Percentiles rank a stretch among this genome's conserved stretches.
phyloP scores from a whole-genome alignment of 1,140 invertebrate species.

The Anagrus nilaparvatae region DNA sequence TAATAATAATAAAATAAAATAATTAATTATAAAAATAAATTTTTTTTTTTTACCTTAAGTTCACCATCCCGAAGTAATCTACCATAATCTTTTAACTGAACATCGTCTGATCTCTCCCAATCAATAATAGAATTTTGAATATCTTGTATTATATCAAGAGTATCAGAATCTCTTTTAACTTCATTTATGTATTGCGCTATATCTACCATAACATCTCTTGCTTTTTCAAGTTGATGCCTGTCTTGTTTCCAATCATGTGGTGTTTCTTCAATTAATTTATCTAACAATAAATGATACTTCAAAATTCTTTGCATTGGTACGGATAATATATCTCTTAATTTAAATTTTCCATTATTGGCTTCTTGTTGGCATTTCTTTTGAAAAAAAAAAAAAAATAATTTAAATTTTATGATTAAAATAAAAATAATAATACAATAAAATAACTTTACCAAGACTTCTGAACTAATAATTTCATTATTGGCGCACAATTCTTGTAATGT shows the following conservation, averaged over 20 bases:
- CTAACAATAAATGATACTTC: constrained; percentile 89
- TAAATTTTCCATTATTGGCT: constrained; percentile 91
- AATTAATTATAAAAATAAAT: constrained; percentile 2
- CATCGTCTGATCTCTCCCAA: constrained; percentile 68
- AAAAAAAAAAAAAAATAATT: neutral
- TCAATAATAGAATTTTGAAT: constrained; percentile 77
- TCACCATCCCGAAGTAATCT: constrained; percentile 86
- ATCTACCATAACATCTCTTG: constrained; percentile 95
- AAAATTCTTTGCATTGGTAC: constrained; percentile 97
- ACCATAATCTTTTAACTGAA: constrained; percentile 79
- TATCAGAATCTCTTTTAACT: constrained; percentile 94
- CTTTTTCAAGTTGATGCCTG: constrained; percentile 67
- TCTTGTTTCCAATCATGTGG: constrained; percentile 72
- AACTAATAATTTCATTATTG: constrained; percentile 48
- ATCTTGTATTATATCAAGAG: constrained; percentile 80
- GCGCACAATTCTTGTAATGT: constrained; percentile 63
- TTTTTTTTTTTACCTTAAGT: constrained; percentile 50
- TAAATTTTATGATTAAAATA: neutral
- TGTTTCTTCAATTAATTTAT: constrained; percentile 89
- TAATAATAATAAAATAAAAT: neutral
- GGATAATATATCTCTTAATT: constrained; percentile 85
- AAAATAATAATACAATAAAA: neutral
- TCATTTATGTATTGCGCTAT: constrained; percentile 96
- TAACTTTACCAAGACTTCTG: constrained; percentile 47
- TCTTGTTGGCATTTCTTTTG: constrained; percentile 77